Base-by-base conservation (phyloP, 2,888 invertebrate genomes). In the Mimas tiliae region DNA sequence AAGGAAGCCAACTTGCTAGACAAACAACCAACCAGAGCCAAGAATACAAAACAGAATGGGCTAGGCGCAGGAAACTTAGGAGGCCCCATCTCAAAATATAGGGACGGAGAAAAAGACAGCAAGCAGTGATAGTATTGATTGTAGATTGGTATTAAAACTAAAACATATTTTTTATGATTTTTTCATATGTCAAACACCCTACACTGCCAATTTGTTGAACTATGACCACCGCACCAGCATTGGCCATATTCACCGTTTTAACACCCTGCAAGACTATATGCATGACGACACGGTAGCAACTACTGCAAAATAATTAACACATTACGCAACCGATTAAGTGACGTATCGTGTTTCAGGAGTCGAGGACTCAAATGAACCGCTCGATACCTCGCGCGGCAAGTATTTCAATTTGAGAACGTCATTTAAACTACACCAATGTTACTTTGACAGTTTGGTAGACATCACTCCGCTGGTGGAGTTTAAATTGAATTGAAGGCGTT, bases 341-440 rank as follows among this genome's bases (percentile, higher is more conserved):
- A 74, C 74, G 76, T 78, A 76, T 76, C 74, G 72, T 75, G 77
- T 77, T 48, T 75, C 74, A 69, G 75, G 72, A 73, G 71, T 71
- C 74, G 50, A 16, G 73, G 0, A 74, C 75, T 76, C 72, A 77
- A 83, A 75, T 81, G 79, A 81, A 77, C 77, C 74, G 76, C 74
- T 81, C 80, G 73, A 80, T 80, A 76, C 73, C 69, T 69, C 74
- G 70, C 73, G 71, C 67, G 70, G 72, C 78, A 79, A 83, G 80
- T 80, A 83, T 85, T 86, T 85, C 86, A 84, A 86, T 85, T 87
- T 84, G 78, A 80, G 76, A 78, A 80, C 81, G 83, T 83, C 84
- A 85, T 84, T 85, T 84, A 79, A 84, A 82, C 83, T 83, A 84
- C 74, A 78, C 74, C 72, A 74, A 79, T 82, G 83, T 80, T 82